Conservation (phyloP, 2,797 vertebrate species). For the Cirrhinus molitorella region DNA sequence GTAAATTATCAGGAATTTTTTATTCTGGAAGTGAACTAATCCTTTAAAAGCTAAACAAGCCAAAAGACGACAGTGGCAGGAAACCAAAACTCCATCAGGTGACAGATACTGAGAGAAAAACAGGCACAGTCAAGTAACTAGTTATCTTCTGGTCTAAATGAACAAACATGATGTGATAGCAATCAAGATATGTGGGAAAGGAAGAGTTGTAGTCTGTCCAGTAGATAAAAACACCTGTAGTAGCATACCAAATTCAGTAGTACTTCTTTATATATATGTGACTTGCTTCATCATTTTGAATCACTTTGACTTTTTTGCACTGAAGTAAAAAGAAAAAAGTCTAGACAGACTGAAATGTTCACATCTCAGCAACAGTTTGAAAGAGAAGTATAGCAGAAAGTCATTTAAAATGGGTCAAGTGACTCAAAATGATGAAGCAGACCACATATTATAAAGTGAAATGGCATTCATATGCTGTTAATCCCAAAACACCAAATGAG, state of each 20-base stretch:
- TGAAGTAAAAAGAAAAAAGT: not conserved
- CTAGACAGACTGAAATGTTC: not conserved
- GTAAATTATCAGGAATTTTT: too few relatives aligned
- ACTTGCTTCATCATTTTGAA: not conserved
- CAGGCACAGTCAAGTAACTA: too few relatives aligned
- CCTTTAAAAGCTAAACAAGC: too few relatives aligned
- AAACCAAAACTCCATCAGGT: too few relatives aligned
- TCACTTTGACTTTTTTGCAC: not conserved
- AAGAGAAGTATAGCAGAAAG: not conserved
- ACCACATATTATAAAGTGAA: not conserved
- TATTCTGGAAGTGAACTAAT: too few relatives aligned
- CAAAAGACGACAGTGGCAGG: too few relatives aligned
- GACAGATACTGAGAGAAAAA: not conserved
- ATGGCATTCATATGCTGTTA: not conserved
- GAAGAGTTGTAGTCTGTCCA: not conserved
- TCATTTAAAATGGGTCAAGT: not conserved
- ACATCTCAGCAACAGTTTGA: not conserved
- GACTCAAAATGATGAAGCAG: not conserved
- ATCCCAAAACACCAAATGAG: not conserved
- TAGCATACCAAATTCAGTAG: not conserved
- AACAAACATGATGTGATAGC: not conserved
- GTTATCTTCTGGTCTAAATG: not conserved
- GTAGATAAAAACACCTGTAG: too few relatives aligned
- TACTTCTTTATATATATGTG: not conserved
- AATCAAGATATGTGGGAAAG: not conserved